Percentiles rank a stretch among this genome's conserved stretches.
Evolutionary conservation across 2,888 invertebrate species (phyloP).

Genomic region (Aporophyla nigra): DNA sequence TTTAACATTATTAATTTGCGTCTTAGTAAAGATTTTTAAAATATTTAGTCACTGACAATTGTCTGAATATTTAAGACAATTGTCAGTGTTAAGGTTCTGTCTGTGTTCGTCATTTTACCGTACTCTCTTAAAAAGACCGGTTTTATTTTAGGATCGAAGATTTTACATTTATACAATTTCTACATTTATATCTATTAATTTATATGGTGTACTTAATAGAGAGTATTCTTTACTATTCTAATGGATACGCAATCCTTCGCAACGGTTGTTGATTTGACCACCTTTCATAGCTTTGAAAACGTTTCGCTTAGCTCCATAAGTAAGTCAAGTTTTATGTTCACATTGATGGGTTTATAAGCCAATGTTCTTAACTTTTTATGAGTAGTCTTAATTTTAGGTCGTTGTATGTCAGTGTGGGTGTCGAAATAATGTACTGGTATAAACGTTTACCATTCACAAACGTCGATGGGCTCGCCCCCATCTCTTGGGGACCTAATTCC

Average conservation of each 20-base stretch:
- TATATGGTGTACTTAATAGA: not conserved
- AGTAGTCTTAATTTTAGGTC: constrained; percentile 18
- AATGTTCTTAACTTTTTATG: constrained; percentile 33
- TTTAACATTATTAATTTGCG: too few relatives aligned
- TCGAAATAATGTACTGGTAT: constrained; percentile 24
- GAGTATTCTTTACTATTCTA: not conserved
- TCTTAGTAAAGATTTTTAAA: not conserved
- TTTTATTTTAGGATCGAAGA: too few relatives aligned
- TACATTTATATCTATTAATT: not conserved
- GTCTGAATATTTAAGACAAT: not conserved
- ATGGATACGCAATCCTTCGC: not conserved
- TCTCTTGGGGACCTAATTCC: constrained; percentile 27
- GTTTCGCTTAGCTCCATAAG: not conserved
- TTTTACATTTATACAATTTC: too few relatives aligned
- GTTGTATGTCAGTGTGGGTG: constrained; percentile 40
- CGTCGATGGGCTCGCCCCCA: constrained; percentile 19
- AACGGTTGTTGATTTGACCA: not conserved
- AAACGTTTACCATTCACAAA: constrained; percentile 26
- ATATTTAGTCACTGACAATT: not conserved
- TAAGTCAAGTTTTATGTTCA: not conserved
- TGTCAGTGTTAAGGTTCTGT: too few relatives aligned
- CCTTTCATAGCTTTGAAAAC: not conserved
- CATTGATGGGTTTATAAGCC: not conserved
- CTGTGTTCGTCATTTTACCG: not conserved
- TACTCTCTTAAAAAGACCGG: too few relatives aligned